Percentiles rank a stretch among this genome's conserved stretches.
These are phyloP conservation scores for Abscondita cerata DNA, from an alignment of 2,888 invertebrate genomes.

Conservation along the genomic window DNA sequence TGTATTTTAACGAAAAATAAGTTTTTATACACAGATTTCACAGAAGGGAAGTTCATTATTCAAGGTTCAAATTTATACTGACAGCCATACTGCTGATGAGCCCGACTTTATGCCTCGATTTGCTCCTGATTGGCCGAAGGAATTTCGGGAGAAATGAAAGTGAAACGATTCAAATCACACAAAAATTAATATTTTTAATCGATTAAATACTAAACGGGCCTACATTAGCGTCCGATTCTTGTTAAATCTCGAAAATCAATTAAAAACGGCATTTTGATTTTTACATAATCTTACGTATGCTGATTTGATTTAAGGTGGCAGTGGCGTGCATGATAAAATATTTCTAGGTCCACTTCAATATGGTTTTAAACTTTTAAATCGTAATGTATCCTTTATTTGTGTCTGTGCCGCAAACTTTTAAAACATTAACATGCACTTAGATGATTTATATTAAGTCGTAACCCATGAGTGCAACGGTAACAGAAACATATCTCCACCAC, in stretches of 20 bases:
- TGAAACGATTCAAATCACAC: background rate
- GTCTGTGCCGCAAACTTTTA: no score
- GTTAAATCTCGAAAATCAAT: no score
- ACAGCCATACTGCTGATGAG: slow-evolving; percentile 91
- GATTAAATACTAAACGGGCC: no score
- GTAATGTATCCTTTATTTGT: no score
- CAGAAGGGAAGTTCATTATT: slow-evolving; percentile 86
- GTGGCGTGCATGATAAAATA: background rate
- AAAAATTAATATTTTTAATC: background rate
- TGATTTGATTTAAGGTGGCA: background rate
- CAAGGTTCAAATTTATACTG: slow-evolving; percentile 96
- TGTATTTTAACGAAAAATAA: slow-evolving; percentile 48
- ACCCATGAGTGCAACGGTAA: no score
- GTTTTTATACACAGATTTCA: slow-evolving; percentile 59
- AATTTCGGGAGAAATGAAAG: slow-evolving; percentile 26
- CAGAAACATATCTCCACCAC: no score
- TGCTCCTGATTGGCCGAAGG: slow-evolving; percentile 68
- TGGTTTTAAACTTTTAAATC: no score
- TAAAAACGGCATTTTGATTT: no score
- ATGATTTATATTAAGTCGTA: no score
- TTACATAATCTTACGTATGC: background rate
- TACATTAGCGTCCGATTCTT: no score
- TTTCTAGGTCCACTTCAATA: no score
- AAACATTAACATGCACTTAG: no score
- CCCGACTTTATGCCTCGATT: slow-evolving; percentile 81